Percentiles rank a stretch among this genome's conserved stretches.
Evolutionary conservation across 2,888 invertebrate genomes (phyloP).

Genomic region (Diaphora mendica): DNA sequence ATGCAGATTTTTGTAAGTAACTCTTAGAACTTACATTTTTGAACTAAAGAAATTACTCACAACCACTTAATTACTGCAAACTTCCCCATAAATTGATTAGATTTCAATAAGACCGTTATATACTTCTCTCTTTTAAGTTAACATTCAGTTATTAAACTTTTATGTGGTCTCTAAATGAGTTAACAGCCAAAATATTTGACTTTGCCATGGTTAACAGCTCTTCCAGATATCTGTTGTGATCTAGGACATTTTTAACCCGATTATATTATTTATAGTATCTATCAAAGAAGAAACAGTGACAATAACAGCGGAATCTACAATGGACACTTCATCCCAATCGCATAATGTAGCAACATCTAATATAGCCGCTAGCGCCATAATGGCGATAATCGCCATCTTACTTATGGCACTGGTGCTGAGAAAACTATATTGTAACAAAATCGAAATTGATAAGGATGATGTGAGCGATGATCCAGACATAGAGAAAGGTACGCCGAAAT

Average conservation of each 20-base stretch:
- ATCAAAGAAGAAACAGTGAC: constrained; percentile 73
- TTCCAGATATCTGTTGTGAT: neutral
- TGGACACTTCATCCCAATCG: constrained; percentile 53
- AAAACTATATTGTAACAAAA: constrained; percentile 65
- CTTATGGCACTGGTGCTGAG: constrained; percentile 64
- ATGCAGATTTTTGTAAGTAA: constrained; percentile 87
- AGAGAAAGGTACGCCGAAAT: constrained; percentile 69
- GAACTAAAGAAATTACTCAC: neutral
- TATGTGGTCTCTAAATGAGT: no score
- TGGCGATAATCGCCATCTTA: constrained; percentile 64
- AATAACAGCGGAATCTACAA: constrained; percentile 73
- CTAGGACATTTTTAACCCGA: neutral
- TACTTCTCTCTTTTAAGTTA: no score
- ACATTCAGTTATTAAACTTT: no score
- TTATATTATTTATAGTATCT: constrained; percentile 55
- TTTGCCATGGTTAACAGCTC: no score
- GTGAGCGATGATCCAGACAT: constrained; percentile 59
- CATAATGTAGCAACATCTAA: constrained; percentile 61
- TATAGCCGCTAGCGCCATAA: constrained; percentile 61
- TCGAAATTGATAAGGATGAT: constrained; percentile 56
- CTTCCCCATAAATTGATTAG: no score
- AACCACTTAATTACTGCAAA: no score
- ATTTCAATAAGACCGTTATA: no score
- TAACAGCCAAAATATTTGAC: no score
- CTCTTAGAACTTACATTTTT: neutral